These are phyloP conservation scores for Alethe castanea DNA, from an alignment of 2,113 vertebrate species.

Conservation along the genomic window DNA sequence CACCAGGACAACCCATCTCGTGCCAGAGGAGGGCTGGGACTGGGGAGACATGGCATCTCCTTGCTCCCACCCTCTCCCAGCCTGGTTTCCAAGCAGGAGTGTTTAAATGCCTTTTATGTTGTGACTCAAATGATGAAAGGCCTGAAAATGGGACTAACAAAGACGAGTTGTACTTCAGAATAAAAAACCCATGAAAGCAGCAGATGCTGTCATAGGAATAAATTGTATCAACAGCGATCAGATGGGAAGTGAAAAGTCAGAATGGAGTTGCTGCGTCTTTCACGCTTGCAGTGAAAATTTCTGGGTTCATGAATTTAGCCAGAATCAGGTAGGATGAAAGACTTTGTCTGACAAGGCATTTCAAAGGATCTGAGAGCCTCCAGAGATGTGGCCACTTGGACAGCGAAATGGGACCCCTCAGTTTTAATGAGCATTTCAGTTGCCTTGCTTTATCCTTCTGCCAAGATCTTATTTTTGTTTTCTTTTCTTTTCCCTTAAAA, in stretches of 20 bases:
- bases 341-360: conserved; percentile 18
- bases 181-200: conserved; percentile 41
- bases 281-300: background rate
- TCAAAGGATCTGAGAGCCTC: conserved; percentile 53
- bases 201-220: conserved; percentile 54
- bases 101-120: conserved; percentile 58
- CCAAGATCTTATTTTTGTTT: background rate
- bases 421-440: conserved; percentile 49
- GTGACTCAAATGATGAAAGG: conserved; percentile 48
- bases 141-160: conserved; percentile 46
- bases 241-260: conserved; percentile 41
- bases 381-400: conserved; percentile 44
- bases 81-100: background rate
- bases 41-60: background rate
- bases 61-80: background rate
- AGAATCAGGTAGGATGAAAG: conserved; percentile 54
- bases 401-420: background rate
- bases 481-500: background rate
- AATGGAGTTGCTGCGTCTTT: conserved; percentile 7
- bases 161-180: conserved; percentile 49
- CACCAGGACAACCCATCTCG: background rate
- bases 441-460: conserved; percentile 25
- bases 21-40: background rate
- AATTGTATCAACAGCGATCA: conserved; percentile 55
- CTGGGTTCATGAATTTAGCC: conserved; percentile 6